Conservation (phyloP, 37 sponge, comb jelly and placozoan species). For the Petrosia ficiformis region DNA sequence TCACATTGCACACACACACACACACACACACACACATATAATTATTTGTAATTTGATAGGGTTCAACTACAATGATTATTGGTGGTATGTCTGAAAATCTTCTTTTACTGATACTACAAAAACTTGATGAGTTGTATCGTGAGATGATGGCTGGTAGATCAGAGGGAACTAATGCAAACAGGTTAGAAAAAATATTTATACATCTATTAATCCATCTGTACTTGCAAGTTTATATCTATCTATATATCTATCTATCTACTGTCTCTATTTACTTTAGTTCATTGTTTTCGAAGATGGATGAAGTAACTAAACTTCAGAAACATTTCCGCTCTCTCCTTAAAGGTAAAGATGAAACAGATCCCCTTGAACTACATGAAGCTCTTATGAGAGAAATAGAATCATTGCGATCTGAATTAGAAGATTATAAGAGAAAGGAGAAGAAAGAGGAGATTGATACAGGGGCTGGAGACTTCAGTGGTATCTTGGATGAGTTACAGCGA, state of each 20-base stretch:
- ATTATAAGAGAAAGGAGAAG: background rate
- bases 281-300: slow-evolving; percentile 35
- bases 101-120: slow-evolving; percentile 42
- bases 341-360: background rate
- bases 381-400: too few relatives aligned
- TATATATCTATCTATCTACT: background rate
- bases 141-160: slow-evolving; percentile 51
- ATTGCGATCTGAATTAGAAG: too few relatives aligned
- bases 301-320: slow-evolving; percentile 34
- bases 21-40: background rate
- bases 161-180: slow-evolving; percentile 25
- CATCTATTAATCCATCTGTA: background rate
- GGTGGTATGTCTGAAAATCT: slow-evolving; percentile 40
- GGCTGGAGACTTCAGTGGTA: background rate
- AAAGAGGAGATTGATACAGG: background rate
- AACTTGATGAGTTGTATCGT: slow-evolving; percentile 40
- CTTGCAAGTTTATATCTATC: background rate
- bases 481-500: slow-evolving; percentile 22
- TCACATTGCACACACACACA: background rate
- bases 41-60: background rate
- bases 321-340: slow-evolving; percentile 24
- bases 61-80: slow-evolving; percentile 50
- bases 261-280: slow-evolving; percentile 10
- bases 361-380: background rate
- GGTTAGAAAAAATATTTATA: slow-evolving; percentile 16